A percentile compares a stretch with the other conserved stretches of the same genome.
Conservation (phyloP, 1,140 invertebrate genomes). For the Samia ricini region DNA sequence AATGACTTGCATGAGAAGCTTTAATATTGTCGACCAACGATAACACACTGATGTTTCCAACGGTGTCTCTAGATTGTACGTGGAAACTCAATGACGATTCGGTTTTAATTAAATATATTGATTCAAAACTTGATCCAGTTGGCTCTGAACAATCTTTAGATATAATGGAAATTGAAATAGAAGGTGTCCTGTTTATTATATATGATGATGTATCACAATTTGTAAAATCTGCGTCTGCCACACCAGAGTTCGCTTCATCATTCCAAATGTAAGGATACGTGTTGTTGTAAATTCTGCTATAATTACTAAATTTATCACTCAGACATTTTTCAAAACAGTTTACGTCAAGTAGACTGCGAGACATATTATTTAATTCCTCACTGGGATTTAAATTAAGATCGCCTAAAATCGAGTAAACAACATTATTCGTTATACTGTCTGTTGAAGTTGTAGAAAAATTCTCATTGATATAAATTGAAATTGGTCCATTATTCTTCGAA, state of each 20-base stretch:
- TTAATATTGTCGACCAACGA: slow-evolving; percentile 26
- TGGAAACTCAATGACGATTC: slow-evolving; percentile 34
- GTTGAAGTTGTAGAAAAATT: neutral
- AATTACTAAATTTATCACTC: neutral
- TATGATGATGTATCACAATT: neutral
- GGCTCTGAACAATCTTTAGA: neutral
- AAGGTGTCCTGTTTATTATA: neutral
- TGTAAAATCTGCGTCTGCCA: neutral
- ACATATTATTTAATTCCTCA: neutral
- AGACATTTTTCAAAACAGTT: neutral
- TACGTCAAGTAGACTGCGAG: neutral
- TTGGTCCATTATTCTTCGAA: neutral
- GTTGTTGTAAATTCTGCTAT: neutral
- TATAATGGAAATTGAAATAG: neutral
- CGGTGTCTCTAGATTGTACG: slow-evolving; percentile 6
- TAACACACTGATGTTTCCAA: slow-evolving; percentile 28
- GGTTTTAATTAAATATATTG: slow-evolving; percentile 27
- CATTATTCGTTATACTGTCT: neutral
- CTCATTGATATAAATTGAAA: neutral
- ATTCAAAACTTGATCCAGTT: slow-evolving; percentile 20
- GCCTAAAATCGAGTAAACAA: neutral
- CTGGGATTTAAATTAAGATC: neutral
- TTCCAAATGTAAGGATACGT: neutral
- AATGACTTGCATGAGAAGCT: slow-evolving; percentile 18
- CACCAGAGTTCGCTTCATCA: neutral